Evolutionary conservation across 2,888 invertebrate genomes (phyloP).

Genomic region (Strigamia maritima): DNA sequence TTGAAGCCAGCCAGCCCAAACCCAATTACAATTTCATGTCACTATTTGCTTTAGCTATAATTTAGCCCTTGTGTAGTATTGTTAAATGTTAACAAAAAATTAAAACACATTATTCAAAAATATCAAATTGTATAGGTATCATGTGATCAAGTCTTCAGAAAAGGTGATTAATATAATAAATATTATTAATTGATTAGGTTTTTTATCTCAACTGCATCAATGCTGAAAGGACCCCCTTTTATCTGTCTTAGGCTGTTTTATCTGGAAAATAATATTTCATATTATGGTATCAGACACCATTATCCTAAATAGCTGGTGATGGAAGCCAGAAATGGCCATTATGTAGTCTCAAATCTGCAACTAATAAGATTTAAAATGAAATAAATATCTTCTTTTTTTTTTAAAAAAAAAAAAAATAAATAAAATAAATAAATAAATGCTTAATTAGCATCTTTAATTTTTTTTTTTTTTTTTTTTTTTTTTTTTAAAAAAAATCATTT

Average conservation of each 20-base stretch:
- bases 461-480: neutral
- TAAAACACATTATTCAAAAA: neutral
- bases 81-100: neutral
- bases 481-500: neutral
- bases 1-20: constrained; percentile 15
- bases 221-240: neutral
- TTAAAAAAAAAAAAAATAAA: neutral
- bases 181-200: neutral
- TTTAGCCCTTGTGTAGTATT: neutral
- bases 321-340: constrained; percentile 6
- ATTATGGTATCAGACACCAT: neutral
- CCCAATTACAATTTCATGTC: constrained; percentile 19
- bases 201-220: neutral
- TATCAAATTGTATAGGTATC: too few species aligned
- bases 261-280: neutral
- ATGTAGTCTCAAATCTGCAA: constrained; percentile 2
- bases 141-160: too few species aligned
- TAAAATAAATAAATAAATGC: neutral
- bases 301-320: constrained; percentile 10
- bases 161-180: neutral
- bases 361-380: neutral
- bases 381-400: neutral
- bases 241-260: neutral
- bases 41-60: constrained; percentile 11
- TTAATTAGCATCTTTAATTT: too few species aligned